These are phyloP conservation scores for Tangachromis dhanisi DNA, from an alignment of 2,113 vertebrate species.

Conservation along the genomic window DNA sequence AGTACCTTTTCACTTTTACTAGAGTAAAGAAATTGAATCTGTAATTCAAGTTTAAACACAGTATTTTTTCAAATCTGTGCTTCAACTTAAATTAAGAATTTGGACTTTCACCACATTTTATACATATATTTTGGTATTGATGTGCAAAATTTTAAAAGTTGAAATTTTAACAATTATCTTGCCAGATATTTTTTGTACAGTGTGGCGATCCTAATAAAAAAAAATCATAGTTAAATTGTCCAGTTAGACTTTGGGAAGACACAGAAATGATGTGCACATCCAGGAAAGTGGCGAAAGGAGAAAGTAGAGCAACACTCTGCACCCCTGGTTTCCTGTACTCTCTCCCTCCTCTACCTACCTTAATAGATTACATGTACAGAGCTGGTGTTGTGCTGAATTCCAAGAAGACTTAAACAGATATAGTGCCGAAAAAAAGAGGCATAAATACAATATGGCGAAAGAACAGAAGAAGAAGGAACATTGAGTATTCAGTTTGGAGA, in stretches of 20 bases:
- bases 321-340: conserved; percentile 59
- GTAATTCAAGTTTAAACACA: not conserved
- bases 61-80: not conserved
- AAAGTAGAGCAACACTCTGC: conserved; percentile 59
- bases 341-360: conserved; percentile 41
- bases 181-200: not conserved
- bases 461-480: not conserved
- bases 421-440: not conserved
- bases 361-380: conserved; percentile 73
- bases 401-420: conserved; percentile 35
- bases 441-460: not conserved
- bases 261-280: conserved; percentile 6
- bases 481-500: not conserved
- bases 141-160: not conserved
- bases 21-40: not conserved
- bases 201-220: not conserved
- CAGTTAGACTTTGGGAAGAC: not conserved
- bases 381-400: conserved; percentile 15
- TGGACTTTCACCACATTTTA: not conserved
- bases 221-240: not conserved
- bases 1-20: not conserved
- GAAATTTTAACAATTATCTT: not conserved
- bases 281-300: conserved; percentile 53
- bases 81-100: not conserved
- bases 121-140: not conserved